phyloP scores from a whole-genome alignment of 64 coral and sea anemone genomes.

The Montipora foliosa region DNA sequence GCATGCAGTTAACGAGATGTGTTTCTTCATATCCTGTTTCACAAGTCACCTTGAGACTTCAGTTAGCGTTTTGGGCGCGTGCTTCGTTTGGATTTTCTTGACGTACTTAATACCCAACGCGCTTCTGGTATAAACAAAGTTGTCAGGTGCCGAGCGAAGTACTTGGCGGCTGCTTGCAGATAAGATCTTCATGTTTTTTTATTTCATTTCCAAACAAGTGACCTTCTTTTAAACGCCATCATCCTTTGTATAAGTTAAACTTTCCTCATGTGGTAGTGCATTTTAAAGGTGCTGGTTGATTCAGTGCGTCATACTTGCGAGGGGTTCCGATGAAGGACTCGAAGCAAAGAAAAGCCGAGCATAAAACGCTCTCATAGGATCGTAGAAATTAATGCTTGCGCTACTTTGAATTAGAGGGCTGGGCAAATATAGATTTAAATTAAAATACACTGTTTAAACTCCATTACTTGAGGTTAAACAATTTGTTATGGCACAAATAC shows the following conservation, averaged over 20 bases:
- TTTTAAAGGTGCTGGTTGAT: not conserved
- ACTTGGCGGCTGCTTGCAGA: not conserved
- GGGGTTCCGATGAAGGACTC: not conserved
- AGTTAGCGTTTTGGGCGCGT: not conserved
- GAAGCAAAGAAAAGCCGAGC: not conserved
- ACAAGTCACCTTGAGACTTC: too few species aligned
- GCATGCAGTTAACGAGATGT: too few species aligned
- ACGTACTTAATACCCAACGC: not conserved
- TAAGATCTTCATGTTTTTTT: conserved; percentile 48
- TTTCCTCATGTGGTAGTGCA: conserved; percentile 10
- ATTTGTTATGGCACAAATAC: not conserved
- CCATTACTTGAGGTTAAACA: conserved; percentile 5
- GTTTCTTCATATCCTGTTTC: too few species aligned
- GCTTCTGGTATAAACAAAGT: not conserved
- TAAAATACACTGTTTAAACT: conserved; percentile 23
- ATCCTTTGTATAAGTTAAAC: conserved; percentile 6
- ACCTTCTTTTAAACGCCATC: conserved; percentile 17
- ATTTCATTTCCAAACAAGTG: not conserved
- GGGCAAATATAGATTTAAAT: not conserved
- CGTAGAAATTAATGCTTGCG: not conserved
- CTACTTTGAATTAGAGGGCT: not conserved
- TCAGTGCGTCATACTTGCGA: not conserved
- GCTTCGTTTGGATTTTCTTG: not conserved
- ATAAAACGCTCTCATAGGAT: not conserved
- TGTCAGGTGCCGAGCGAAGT: conserved; percentile 47